Conservation (phyloP, 2,113 vertebrate species). For the Salvelinus namaycush region DNA sequence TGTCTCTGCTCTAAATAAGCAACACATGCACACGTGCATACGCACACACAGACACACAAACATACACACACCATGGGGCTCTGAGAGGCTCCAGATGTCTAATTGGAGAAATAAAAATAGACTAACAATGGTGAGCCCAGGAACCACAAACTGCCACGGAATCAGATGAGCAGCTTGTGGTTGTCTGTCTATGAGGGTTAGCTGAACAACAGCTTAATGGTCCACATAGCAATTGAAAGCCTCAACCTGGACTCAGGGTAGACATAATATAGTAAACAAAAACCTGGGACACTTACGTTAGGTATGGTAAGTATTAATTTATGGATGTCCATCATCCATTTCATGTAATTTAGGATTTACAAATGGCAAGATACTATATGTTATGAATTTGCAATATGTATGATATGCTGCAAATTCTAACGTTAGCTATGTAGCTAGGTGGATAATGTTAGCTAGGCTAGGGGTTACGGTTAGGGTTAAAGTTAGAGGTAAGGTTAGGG, state of each 20-base stretch:
- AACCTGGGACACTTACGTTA: not conserved
- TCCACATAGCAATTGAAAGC: not conserved
- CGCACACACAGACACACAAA: slow-evolving; percentile 25
- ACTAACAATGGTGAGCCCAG: slow-evolving; percentile 33
- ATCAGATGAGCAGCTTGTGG: slow-evolving; percentile 48
- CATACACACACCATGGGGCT: slow-evolving; percentile 7
- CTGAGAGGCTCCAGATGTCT: slow-evolving; percentile 68
- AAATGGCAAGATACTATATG: too few species aligned
- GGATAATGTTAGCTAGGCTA: too few species aligned
- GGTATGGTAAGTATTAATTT: too few species aligned
- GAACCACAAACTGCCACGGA: slow-evolving; percentile 34
- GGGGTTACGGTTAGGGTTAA: too few species aligned
- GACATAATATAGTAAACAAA: too few species aligned
- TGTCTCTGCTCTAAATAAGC: slow-evolving; percentile 36
- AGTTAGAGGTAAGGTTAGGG: too few species aligned
- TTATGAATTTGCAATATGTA: too few species aligned
- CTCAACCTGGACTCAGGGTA: not conserved
- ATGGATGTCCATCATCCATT: too few species aligned
- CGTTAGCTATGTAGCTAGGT: too few species aligned
- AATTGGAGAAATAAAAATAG: slow-evolving; percentile 63
- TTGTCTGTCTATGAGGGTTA: slow-evolving; percentile 26
- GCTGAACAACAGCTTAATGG: not conserved
- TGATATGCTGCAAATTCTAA: too few species aligned
- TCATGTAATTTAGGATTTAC: too few species aligned
- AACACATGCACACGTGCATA: slow-evolving; percentile 7